phyloP scores from a whole-genome alignment of 1,140 invertebrate species.

The Pseudomyrmex concolor region DNA sequence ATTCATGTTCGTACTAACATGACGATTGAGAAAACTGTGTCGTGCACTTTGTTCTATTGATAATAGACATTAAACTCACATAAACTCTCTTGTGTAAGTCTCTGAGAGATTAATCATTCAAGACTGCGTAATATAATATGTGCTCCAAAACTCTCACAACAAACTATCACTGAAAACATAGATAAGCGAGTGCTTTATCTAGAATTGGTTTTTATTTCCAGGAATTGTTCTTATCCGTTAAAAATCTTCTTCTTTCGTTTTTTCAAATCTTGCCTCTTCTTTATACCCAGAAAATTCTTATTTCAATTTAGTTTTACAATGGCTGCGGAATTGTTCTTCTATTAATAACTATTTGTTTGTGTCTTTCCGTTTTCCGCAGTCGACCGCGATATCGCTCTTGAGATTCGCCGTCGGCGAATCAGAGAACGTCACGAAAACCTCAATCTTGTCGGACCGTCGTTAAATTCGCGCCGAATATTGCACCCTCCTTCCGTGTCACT shows the following conservation, averaged over 20 bases:
- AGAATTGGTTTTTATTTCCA: not conserved
- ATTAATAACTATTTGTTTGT: constrained; percentile 26
- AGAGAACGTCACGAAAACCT: constrained; percentile 34
- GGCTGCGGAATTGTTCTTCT: not conserved
- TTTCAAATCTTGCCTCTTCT: not conserved
- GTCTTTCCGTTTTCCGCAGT: not conserved
- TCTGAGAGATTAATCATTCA: constrained; percentile 1
- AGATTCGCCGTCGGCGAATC: not conserved
- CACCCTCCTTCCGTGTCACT: constrained; percentile 28
- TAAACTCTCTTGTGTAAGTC: not conserved
- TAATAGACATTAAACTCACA: not conserved
- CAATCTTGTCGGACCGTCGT: constrained; percentile 28
- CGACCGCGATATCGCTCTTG: not conserved
- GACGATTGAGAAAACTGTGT: not conserved
- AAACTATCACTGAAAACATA: not conserved
- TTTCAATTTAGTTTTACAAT: not conserved
- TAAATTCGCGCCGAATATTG: constrained; percentile 38
- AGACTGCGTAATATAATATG: not conserved
- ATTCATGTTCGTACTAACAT: not conserved
- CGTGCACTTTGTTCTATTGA: not conserved
- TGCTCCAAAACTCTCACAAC: not conserved
- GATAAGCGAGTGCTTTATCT: constrained; percentile 33
- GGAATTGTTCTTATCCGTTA: constrained; percentile 36
- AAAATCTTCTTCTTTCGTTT: not conserved
- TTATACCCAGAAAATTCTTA: not conserved